Evolutionary conservation across 2,113 vertebrate genomes (phyloP).

Genomic region (Hypanus sabinus): DNA sequence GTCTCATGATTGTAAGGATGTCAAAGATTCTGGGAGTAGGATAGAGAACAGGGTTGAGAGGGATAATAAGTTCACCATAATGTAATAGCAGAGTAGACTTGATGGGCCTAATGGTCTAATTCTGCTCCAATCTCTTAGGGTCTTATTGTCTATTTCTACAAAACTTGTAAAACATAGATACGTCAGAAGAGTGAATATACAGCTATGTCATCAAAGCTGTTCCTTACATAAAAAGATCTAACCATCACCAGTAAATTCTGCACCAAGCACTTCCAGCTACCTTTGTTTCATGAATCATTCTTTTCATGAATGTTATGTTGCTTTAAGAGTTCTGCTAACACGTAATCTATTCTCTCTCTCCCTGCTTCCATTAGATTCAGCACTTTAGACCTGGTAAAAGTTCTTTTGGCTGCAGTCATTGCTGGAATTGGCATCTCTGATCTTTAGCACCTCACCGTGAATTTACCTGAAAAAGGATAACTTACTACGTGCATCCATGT

Average conservation of each 20-base stretch:
- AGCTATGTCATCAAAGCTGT: neutral
- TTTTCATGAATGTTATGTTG: neutral
- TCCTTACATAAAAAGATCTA: neutral
- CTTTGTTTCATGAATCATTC: no score
- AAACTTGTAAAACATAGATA: neutral
- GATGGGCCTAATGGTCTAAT: no score
- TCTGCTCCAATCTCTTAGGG: no score
- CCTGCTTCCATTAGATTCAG: neutral
- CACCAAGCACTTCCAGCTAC: neutral
- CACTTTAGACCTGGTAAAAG: neutral
- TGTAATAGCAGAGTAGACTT: no score
- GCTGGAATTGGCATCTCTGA: neutral
- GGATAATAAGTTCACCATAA: no score
- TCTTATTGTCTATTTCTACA: neutral
- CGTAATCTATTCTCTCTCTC: neutral
- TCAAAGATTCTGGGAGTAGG: no score
- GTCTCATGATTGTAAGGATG: no score
- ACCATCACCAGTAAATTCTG: neutral
- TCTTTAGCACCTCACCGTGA: neutral
- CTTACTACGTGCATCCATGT: neutral
- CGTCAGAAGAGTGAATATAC: neutral
- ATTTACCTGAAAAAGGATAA: neutral
- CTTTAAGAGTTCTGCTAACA: neutral
- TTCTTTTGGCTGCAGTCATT: neutral
- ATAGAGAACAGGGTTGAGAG: no score